Evolutionary conservation across 2,888 invertebrate species (phyloP).

Genomic region (Dimorphilus gyrociliatus): DNA sequence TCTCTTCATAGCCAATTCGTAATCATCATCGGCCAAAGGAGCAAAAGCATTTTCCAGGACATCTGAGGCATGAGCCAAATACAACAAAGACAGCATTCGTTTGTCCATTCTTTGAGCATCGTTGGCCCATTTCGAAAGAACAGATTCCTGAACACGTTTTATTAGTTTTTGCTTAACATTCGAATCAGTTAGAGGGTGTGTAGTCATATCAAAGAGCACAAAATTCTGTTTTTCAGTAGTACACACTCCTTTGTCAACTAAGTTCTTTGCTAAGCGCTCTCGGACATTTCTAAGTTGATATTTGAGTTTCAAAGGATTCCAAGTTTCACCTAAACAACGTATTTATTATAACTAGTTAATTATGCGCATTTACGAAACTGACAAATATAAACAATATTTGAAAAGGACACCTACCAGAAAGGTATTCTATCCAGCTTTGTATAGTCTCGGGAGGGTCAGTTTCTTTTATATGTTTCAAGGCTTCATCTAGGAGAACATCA

Average conservation of each 20-base stretch:
- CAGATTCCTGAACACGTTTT: conserved; percentile 80
- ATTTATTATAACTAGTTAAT: no score
- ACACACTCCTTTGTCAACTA: conserved; percentile 95
- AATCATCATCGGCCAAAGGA: conserved; percentile 81
- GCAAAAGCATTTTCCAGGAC: conserved; percentile 98
- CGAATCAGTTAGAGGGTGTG: conserved; percentile 92
- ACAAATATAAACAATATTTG: no score
- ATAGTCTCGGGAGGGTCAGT: conserved; percentile 92
- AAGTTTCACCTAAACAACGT: conserved; percentile 66
- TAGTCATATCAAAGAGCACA: conserved; percentile 98
- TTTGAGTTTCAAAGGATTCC: conserved; percentile 95
- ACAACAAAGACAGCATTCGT: conserved; percentile 75
- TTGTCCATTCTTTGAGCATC: conserved; percentile 95
- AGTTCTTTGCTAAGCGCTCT: conserved; percentile 93
- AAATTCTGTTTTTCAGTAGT: conserved; percentile 99
- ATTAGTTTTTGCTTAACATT: conserved; percentile 80
- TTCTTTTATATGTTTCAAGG: conserved; percentile 91
- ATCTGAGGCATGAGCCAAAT: conserved; percentile 91
- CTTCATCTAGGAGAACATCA: conserved; percentile 73
- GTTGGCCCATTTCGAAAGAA: conserved; percentile 80
- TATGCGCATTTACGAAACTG: not conserved
- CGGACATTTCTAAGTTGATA: conserved; percentile 97
- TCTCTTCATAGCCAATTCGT: conserved; percentile 91
- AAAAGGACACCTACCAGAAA: conserved; percentile 57
- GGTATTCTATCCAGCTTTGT: conserved; percentile 98